Base-by-base conservation (phyloP, 2,888 invertebrate species). In the Platycnemis pennipes region DNA sequence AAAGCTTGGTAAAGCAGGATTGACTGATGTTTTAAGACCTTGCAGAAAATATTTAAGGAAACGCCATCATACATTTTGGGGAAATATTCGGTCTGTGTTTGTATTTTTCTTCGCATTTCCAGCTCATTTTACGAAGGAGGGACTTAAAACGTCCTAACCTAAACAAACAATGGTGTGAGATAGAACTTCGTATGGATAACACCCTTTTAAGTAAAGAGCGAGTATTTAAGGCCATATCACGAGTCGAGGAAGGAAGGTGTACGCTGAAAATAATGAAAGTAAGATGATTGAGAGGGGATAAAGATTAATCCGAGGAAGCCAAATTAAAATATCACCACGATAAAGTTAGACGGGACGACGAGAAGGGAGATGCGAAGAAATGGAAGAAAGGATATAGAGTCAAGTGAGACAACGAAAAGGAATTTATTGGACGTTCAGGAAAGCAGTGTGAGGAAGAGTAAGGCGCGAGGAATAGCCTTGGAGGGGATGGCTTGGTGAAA, bases 361-460 rank as follows among this genome's bases (percentile, higher is more conserved):
- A 44, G n/a, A n/a, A 63, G 63, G 37, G 53, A 37, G 16, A 8
- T 42, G 56, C 22, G 16, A 49, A 2, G 46, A n/a, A 49, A 31
- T 49, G 63, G 2, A 31, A 53, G 88, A 88, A 53, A 56, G 63
- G 44, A 69, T 91, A 63, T 63, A 69, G 91, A 69, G 63, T 56
- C 69, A 44, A 91, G 91, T 91, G 63, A 63, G 63, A 91, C 63
- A 91, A 69, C 69, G 63, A 45, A 91, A 91, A 91, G 91, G 91
- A 91, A 91, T 91, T 91, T 91, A 91, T 91, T 91, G 69, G 91
- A 5, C 63, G 56, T 89, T 89, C 53, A 5, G 89, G 87, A n/a
- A 89, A 56, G 42, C 42, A 63, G 91, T 0, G n/a, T 53, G 7
- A 8, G 37, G 42, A 26, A 87, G 44, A 26, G 46, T 5, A 16